A percentile compares a stretch with the other conserved stretches of the same genome.
These are phyloP conservation scores for Macroglossus sobrinus DNA, from an alignment of 2,113 vertebrate genomes.

Conservation along the genomic window DNA sequence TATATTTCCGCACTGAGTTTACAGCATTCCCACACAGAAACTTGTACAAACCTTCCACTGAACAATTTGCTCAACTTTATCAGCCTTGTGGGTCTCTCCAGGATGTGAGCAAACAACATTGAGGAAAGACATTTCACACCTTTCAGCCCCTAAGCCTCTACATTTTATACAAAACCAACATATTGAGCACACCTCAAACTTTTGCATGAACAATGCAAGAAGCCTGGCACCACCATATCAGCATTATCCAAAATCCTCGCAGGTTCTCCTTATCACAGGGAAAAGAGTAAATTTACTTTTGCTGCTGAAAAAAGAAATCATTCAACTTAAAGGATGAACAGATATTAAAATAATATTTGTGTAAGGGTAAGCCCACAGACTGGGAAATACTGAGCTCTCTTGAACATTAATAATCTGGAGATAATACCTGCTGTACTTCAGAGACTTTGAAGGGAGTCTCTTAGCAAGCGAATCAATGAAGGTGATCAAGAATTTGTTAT, in stretches of 20 bases:
- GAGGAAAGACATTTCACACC: conserved; percentile 63
- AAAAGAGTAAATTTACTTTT: conserved; percentile 69
- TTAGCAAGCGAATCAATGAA: conserved; percentile 22
- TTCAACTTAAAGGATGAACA: conserved; percentile 64
- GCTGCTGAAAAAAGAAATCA: conserved; percentile 28
- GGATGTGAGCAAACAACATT: conserved; percentile 48
- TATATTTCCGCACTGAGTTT: background rate
- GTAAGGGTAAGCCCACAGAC: background rate
- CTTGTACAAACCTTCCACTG: background rate
- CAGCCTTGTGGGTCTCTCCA: conserved; percentile 41
- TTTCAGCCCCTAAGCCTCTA: conserved; percentile 37
- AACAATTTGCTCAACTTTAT: conserved; percentile 42
- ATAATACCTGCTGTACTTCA: conserved; percentile 55
- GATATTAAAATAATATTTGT: conserved; percentile 75
- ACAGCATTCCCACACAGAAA: conserved; percentile 15
- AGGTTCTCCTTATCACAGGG: conserved; percentile 59
- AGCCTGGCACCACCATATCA: conserved; percentile 50
- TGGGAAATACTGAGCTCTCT: conserved; percentile 55
- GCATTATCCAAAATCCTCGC: conserved; percentile 46
- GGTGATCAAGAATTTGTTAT: conserved; percentile 29
- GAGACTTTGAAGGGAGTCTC: conserved; percentile 56
- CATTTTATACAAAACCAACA: conserved; percentile 36
- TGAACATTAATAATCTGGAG: conserved; percentile 51
- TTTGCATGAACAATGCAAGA: conserved; percentile 14
- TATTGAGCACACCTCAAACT: background rate